Evolutionary conservation across 1,140 invertebrate species (phyloP), one percentile per base, ranked within the genome.

Genomic region (Marisa cornuarietis): DNA sequence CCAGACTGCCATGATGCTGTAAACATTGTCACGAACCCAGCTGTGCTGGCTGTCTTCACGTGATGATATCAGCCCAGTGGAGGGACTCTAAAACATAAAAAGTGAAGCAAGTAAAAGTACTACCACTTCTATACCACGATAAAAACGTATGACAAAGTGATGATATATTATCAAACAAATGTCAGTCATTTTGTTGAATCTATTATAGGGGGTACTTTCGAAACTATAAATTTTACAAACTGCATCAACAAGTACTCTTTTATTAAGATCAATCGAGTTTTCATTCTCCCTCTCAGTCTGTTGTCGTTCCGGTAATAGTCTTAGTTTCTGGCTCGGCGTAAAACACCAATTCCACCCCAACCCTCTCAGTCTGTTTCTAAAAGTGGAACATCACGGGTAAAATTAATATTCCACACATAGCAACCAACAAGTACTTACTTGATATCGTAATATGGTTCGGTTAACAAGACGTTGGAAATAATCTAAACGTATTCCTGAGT

Each of bases 21-120:
- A 99, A 0, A 99, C 94, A 93, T 99, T 99, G 90, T 99, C 98
- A 24, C 99, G 93, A 79, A 99, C 96, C 98, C 98, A 99, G 0
- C 98, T 97, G 93, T 99, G 97, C 80, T 95, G 94, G 88, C 96
- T 96, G 2, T 95, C 94, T 68, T 94, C 92, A 87, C 95, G 97
- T 5, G 96, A 83, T 63, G 88, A 83, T 54, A 91, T 82, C 49
- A 99, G 92, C 20, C 98, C 98, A 78, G 97, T 99, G 0, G 98
- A 96, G 42, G 97, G 96, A 92, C 99, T 95, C 93, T 99, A 85
- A 72, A 89, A 89, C 76, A 61, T 84, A 58, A 81, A 73, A 58
- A 31, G 42, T 42, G 31, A 42, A 42, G 31, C 31, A 42, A 42
- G 3, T 42, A 0, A 42, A 42, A 42, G 3, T 42, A 6, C 31